phyloP scores from a whole-genome alignment of 2,888 invertebrate species.

The Gortyna flavago region DNA sequence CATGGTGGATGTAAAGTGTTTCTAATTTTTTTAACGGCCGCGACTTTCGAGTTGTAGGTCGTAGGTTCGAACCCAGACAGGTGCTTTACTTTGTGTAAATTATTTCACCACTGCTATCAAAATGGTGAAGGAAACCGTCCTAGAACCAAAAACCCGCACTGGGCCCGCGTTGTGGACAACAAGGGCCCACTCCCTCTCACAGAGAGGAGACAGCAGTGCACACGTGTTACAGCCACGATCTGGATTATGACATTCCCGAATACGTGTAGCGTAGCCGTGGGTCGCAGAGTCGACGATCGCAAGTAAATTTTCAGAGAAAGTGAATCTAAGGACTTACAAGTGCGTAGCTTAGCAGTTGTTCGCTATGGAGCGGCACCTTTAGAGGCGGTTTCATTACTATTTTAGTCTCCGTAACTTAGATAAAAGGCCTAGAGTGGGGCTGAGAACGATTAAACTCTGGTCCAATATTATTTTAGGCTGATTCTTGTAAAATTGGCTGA shows the following conservation, averaged over 20 bases:
- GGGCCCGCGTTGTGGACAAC: too few relatives aligned
- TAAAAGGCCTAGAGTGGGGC: slow-evolving; percentile 17
- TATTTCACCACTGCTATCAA: too few relatives aligned
- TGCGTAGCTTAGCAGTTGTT: neutral
- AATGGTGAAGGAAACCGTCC: too few relatives aligned
- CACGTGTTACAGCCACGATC: neutral
- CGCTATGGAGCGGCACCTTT: neutral
- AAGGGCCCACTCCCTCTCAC: too few relatives aligned
- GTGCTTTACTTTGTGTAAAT: too few relatives aligned
- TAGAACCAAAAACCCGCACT: too few relatives aligned
- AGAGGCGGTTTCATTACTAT: slow-evolving; percentile 34
- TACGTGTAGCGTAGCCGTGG: neutral
- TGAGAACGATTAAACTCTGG: slow-evolving; percentile 20
- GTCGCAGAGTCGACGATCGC: neutral
- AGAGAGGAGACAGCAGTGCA: too few relatives aligned
- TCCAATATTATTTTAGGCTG: slow-evolving; percentile 37
- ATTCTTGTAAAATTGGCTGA: neutral
- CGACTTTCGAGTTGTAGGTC: too few relatives aligned
- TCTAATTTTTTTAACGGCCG: neutral
- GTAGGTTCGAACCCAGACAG: too few relatives aligned
- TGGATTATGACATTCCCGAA: neutral
- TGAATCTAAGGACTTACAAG: neutral
- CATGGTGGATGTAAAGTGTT: neutral
- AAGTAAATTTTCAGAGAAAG: neutral
- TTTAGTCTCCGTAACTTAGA: slow-evolving; percentile 35